phyloP scores from a whole-genome alignment of 2,113 vertebrate genomes.

The Varanus salvator region DNA sequence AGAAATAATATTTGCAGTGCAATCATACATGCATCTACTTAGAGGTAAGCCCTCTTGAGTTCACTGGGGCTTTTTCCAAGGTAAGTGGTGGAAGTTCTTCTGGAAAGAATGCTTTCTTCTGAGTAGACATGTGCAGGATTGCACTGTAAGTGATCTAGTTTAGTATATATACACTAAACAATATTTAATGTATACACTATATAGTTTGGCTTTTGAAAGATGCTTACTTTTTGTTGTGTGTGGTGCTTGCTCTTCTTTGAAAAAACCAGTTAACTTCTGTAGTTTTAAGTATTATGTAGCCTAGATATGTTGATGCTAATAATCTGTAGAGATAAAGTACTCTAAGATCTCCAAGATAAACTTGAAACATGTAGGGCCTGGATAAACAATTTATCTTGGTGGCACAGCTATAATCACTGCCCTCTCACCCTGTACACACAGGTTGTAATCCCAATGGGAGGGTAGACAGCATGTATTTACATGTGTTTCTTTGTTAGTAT shows the following conservation, averaged over 20 bases:
- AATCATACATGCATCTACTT: background rate
- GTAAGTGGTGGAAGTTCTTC: background rate
- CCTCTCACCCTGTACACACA: conserved; percentile 84
- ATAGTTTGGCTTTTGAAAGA: conserved; percentile 55
- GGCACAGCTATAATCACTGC: conserved; percentile 78
- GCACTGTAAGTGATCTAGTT: conserved; percentile 43
- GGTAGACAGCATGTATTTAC: conserved; percentile 88
- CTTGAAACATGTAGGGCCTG: conserved; percentile 69
- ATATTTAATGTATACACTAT: background rate
- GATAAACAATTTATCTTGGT: conserved; percentile 80
- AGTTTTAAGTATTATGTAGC: conserved; percentile 50
- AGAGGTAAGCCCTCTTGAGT: background rate
- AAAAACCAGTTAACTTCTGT: conserved; percentile 30
- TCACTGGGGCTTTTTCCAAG: background rate
- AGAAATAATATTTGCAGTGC: conserved; percentile 57
- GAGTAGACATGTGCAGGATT: background rate
- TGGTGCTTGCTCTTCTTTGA: background rate
- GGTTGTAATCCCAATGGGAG: conserved; percentile 86
- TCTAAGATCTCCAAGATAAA: conserved; percentile 69
- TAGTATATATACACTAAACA: conserved; percentile 5
- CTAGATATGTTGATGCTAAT: conserved; percentile 49
- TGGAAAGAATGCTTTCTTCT: background rate
- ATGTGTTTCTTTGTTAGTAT: conserved; percentile 90
- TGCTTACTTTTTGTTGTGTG: conserved; percentile 46
- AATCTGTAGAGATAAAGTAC: conserved; percentile 68